A percentile compares a stretch with the other conserved stretches of the same genome.
Evolutionary conservation across 2,113 vertebrate species (phyloP).

Genomic region (Onychostoma macrolepis): DNA sequence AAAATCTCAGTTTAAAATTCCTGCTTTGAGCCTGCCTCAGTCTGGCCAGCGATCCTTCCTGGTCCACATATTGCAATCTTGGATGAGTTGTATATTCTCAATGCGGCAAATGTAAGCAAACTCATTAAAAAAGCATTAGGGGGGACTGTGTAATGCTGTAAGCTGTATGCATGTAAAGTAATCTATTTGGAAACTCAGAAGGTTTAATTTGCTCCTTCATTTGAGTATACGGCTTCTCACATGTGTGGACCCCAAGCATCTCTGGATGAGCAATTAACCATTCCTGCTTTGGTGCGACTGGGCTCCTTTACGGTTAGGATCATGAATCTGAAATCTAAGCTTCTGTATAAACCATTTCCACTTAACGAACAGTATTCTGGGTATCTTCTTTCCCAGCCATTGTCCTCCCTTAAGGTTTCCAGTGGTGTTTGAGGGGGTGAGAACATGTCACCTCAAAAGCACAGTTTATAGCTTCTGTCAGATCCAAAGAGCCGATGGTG

Average conservation of each 20-base stretch:
- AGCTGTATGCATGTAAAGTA: conserved; percentile 23
- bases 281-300: neutral
- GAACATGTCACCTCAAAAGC: conserved; percentile 37
- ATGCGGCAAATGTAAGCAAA: conserved; percentile 25
- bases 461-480: conserved; percentile 37
- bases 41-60: neutral
- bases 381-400: conserved; percentile 19
- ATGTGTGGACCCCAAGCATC: neutral
- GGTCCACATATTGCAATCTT: neutral
- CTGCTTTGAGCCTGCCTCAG: neutral
- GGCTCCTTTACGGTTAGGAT: neutral
- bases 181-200: conserved; percentile 17
- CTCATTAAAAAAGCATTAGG: conserved; percentile 11
- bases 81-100: conserved; percentile 33
- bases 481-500: conserved; percentile 39
- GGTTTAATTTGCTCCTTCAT: neutral
- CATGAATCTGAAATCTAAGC: conserved; percentile 21
- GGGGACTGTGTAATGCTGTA: conserved; percentile 25
- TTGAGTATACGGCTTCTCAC: neutral
- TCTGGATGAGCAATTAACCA: neutral
- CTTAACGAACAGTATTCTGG: neutral
- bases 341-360: conserved; percentile 30
- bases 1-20: conserved; percentile 17
- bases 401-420: conserved; percentile 19
- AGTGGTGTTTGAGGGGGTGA: conserved; percentile 21